A percentile compares a stretch with the other conserved stretches of the same genome.
phyloP scores from a whole-genome alignment of 2,888 invertebrate species.

The Pachymerium ferrugineum region DNA sequence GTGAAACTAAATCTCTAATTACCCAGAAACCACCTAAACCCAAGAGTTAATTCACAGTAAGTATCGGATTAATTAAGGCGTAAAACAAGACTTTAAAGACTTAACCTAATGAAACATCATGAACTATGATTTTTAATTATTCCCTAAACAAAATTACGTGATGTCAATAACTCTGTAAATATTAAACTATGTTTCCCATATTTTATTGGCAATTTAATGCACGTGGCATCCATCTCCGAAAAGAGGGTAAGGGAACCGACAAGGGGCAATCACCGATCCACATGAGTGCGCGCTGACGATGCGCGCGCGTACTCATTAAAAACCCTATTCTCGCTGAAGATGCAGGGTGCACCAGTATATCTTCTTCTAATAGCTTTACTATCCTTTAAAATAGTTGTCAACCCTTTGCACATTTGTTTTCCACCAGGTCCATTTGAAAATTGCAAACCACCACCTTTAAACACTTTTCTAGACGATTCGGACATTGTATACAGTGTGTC shows the following conservation, averaged over 20 bases:
- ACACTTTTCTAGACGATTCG: neutral
- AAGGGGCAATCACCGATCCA: neutral
- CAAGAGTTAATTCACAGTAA: neutral
- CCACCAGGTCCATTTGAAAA: slow-evolving; percentile 2
- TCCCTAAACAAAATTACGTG: neutral
- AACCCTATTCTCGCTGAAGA: too few species aligned
- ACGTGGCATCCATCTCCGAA: neutral
- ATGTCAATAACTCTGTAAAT: neutral
- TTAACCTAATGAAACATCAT: too few species aligned
- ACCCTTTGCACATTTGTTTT: slow-evolving; percentile 17
- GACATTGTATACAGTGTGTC: slow-evolving; percentile 29
- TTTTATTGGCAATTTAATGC: neutral
- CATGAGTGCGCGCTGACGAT: neutral
- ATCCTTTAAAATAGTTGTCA: neutral
- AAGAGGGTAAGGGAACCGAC: neutral
- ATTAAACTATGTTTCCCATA: neutral
- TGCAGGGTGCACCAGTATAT: neutral
- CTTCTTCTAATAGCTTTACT: neutral
- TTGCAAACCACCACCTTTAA: slow-evolving; percentile 6
- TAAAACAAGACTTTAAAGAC: neutral
- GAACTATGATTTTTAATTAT: neutral
- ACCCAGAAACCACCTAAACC: too few species aligned
- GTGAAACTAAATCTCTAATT: neutral
- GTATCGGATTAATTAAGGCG: neutral
- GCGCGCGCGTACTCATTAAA: neutral